Evolutionary conservation across 2,113 vertebrate genomes (phyloP).

Genomic region (Menura novaehollandiae): DNA sequence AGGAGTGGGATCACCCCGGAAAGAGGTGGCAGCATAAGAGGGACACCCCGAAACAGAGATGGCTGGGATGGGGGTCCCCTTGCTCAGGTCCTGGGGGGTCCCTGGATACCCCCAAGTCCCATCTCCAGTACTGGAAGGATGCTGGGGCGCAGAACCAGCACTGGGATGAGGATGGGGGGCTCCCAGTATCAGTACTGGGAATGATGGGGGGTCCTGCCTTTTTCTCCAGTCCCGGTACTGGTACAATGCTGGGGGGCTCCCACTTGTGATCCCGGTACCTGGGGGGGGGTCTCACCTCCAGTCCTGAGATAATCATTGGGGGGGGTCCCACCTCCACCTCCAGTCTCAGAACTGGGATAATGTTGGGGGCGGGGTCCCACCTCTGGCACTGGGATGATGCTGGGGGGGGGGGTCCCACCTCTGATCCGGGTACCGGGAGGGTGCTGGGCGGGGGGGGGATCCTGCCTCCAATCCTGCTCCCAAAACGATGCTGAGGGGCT

Average conservation of each 20-base stretch:
- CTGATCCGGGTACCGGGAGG: neutral
- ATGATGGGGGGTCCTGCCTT: neutral
- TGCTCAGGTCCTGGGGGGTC: too few relatives aligned
- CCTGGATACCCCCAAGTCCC: neutral
- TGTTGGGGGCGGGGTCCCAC: neutral
- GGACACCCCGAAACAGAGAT: neutral
- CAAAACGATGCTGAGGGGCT: neutral
- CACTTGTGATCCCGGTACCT: too few relatives aligned
- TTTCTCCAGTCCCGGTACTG: neutral
- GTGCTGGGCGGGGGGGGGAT: too few relatives aligned
- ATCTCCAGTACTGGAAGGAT: neutral
- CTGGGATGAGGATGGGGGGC: neutral
- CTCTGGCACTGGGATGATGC: neutral
- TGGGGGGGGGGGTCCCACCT: neutral
- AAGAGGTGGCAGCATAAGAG: neutral
- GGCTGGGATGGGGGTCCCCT: too few relatives aligned
- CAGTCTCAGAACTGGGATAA: neutral
- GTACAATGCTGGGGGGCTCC: neutral
- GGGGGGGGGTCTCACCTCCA: too few relatives aligned
- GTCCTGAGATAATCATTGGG: too few relatives aligned
- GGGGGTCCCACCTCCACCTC: too few relatives aligned
- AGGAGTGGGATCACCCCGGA: rapidly evolving
- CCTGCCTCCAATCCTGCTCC: too few relatives aligned
- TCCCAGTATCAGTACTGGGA: neutral
- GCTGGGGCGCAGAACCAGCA: neutral